phyloP scores from a whole-genome alignment of 2,113 vertebrate genomes.

The Bos javanicus region DNA sequence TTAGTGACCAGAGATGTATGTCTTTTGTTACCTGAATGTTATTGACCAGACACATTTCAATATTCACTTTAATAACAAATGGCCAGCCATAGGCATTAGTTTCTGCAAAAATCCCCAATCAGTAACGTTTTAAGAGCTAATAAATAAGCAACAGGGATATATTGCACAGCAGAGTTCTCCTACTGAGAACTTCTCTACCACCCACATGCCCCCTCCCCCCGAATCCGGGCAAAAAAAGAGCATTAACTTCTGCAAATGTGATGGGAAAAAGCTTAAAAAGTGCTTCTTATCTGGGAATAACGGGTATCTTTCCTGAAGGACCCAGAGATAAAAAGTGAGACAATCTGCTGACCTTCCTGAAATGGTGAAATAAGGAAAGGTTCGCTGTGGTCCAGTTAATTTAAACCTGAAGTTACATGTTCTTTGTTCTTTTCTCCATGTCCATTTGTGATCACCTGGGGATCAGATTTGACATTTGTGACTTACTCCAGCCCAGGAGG shows the following conservation, averaged over 20 bases:
- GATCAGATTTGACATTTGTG: neutral
- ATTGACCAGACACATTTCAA: neutral
- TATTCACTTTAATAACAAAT: neutral
- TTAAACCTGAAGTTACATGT: neutral
- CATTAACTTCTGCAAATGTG: neutral
- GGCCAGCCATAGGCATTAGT: neutral
- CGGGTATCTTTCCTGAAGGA: neutral
- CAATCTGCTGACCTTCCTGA: neutral
- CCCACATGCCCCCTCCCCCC: rapidly evolving
- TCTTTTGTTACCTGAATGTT: neutral
- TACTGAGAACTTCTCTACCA: neutral
- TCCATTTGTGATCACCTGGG: neutral
- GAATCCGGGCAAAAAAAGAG: rapidly evolving
- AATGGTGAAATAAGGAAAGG: neutral
- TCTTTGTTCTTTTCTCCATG: neutral
- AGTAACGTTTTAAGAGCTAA: neutral
- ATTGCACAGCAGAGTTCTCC: neutral
- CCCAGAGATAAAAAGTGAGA: neutral
- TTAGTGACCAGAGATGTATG: neutral
- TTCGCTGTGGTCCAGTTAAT: neutral
- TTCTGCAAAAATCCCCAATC: neutral
- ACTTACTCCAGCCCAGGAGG: neutral
- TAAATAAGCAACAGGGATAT: neutral
- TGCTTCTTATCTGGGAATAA: neutral
- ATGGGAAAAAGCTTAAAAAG: neutral